Percentiles rank a stretch among this genome's conserved stretches.
These are phyloP conservation scores for Apocheima hispidaria DNA, from an alignment of 2,888 invertebrate species.

Conservation along the genomic window DNA sequence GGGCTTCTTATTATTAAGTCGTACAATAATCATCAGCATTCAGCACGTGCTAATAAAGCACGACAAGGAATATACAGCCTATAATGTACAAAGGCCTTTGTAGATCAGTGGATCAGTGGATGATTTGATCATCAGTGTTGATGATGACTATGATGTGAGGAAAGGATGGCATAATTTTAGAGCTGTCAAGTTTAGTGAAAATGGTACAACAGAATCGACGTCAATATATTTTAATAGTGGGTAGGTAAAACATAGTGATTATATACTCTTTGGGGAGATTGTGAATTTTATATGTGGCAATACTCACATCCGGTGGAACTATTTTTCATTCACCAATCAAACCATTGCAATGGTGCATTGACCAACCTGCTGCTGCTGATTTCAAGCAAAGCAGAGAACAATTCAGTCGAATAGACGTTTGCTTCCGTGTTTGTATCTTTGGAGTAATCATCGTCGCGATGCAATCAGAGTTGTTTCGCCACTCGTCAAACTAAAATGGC, in stretches of 20 bases:
- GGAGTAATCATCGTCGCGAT: conserved; percentile 74
- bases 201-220: too few species aligned
- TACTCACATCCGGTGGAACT: conserved; percentile 70
- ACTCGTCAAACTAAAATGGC: conserved; percentile 82
- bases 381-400: conserved; percentile 61
- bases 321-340: conserved; percentile 82
- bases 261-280: conserved; percentile 37
- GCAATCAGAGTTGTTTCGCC: conserved; percentile 77
- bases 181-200: neutral
- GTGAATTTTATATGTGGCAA: conserved; percentile 49
- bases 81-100: too few species aligned
- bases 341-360: conserved; percentile 84
- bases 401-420: conserved; percentile 77
- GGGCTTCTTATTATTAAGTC: too few species aligned
- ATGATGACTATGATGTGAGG: too few species aligned
- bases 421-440: conserved; percentile 80
- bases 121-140: too few species aligned
- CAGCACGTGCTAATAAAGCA: too few species aligned
- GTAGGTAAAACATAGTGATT: too few species aligned
- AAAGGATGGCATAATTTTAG: too few species aligned
- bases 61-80: too few species aligned
- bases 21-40: too few species aligned
- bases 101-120: too few species aligned
- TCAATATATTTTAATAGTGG: too few species aligned
- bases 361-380: conserved; percentile 80